These are phyloP conservation scores for Alaudala cheleensis DNA, from an alignment of 2,113 vertebrate genomes.

Conservation along the genomic window DNA sequence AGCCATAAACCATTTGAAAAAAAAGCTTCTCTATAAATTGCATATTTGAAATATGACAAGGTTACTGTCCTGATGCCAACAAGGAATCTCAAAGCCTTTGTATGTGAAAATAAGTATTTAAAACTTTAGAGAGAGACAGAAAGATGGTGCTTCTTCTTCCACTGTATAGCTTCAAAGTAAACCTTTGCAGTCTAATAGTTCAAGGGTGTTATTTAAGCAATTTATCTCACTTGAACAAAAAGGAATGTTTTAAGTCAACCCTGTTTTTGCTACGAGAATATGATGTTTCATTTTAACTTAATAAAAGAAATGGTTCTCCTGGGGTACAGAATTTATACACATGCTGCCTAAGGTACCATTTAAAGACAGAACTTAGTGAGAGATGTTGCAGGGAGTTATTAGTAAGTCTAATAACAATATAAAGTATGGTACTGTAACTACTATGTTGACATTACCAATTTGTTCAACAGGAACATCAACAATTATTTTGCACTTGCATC, in stretches of 20 bases:
- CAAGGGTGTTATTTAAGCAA: slow-evolving; percentile 28
- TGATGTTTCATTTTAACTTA: slow-evolving; percentile 7
- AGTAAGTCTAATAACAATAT: background rate
- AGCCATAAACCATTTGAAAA: background rate
- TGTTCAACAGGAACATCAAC: background rate
- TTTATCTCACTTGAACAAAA: slow-evolving; percentile 22
- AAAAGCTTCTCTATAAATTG: background rate
- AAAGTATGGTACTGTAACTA: background rate
- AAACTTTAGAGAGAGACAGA: background rate
- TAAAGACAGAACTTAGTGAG: background rate
- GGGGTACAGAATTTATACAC: background rate
- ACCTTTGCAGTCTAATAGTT: slow-evolving; percentile 5
- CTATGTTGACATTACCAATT: background rate
- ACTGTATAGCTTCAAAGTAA: slow-evolving; percentile 18
- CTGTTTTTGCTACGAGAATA: background rate
- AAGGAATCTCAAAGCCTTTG: background rate
- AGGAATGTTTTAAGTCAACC: background rate
- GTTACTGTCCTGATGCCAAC: background rate
- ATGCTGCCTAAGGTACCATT: background rate
- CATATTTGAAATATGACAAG: slow-evolving; percentile 2
- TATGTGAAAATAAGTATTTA: slow-evolving; percentile 1
- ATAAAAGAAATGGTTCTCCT: background rate
- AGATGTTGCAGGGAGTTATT: background rate
- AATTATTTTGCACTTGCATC: background rate
- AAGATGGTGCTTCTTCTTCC: background rate